Evolutionary conservation across 1,140 invertebrate genomes (phyloP).

Genomic region (Bicyclus anynana): DNA sequence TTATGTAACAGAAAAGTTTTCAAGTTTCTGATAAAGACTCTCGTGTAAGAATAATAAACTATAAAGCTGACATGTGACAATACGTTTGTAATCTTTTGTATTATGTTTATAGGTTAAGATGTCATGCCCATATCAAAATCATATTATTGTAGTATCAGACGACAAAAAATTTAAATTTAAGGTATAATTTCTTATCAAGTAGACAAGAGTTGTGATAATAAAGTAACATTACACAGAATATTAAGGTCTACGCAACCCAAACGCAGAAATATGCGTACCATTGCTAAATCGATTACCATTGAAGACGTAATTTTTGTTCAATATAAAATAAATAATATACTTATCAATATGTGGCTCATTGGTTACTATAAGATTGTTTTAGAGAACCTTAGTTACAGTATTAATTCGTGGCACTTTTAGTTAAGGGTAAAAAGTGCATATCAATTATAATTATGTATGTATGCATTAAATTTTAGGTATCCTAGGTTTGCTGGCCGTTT

Average conservation of each 20-base stretch:
- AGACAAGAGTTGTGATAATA: not conserved
- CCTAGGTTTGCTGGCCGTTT: too few species aligned
- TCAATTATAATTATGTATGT: too few species aligned
- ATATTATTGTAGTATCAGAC: constrained; percentile 45
- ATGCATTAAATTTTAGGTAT: too few species aligned
- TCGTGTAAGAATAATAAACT: not conserved
- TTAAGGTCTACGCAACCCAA: not conserved
- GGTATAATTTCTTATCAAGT: constrained; percentile 25
- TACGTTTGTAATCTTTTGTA: constrained; percentile 15
- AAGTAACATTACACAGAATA: not conserved
- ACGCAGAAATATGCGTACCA: not conserved
- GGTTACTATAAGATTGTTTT: too few species aligned
- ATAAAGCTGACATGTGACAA: constrained; percentile 3
- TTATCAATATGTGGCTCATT: too few species aligned
- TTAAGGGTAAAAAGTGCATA: too few species aligned
- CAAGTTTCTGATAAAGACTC: not conserved
- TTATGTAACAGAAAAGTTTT: not conserved
- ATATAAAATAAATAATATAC: not conserved
- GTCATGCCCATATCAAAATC: constrained; percentile 73
- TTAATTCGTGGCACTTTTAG: too few species aligned
- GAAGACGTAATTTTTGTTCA: constrained; percentile 10
- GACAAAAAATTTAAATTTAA: constrained; percentile 34
- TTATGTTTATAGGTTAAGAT: constrained; percentile 57
- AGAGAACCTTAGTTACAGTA: too few species aligned
- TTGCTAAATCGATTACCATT: not conserved